These are phyloP conservation scores for Atherix ibis DNA, from an alignment of 2,888 invertebrate species.

Conservation along the genomic window DNA sequence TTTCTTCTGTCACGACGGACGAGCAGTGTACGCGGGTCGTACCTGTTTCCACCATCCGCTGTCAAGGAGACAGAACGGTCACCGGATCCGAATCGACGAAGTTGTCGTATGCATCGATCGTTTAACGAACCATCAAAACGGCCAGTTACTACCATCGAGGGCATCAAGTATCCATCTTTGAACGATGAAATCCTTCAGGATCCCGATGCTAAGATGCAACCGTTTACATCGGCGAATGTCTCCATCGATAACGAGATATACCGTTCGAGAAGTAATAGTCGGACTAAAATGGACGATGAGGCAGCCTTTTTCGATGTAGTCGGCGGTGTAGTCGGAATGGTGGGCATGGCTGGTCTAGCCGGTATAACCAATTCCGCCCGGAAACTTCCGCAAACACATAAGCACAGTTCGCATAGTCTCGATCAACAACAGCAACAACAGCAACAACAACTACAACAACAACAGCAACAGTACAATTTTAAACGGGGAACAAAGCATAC, in stretches of 20 bases:
- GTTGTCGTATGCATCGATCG: slow-evolving; percentile 31
- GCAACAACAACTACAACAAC: no score
- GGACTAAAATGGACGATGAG: slow-evolving; percentile 26
- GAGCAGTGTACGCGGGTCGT: slow-evolving; percentile 29
- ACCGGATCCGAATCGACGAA: slow-evolving; percentile 29
- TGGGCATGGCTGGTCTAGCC: slow-evolving; percentile 14
- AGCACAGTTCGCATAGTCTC: slow-evolving; percentile 31
- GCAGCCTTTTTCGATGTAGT: slow-evolving; percentile 23
- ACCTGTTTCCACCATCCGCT: slow-evolving; percentile 20
- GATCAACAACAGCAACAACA: slow-evolving; percentile 26
- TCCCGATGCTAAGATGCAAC: slow-evolving; percentile 16
- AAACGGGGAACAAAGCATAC: slow-evolving; percentile 30
- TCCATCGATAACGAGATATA: slow-evolving; percentile 28
- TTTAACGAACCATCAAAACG: slow-evolving; percentile 27
- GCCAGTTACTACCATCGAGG: slow-evolving; percentile 20
- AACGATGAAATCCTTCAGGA: slow-evolving; percentile 30
- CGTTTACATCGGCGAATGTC: slow-evolving; percentile 24
- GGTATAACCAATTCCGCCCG: slow-evolving; percentile 14
- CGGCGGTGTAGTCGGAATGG: slow-evolving; percentile 1
- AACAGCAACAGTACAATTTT: slow-evolving; percentile 26
- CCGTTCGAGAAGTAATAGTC: slow-evolving; percentile 29
- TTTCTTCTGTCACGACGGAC: slow-evolving; percentile 20
- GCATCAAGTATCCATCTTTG: slow-evolving; percentile 29
- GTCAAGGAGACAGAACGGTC: slow-evolving; percentile 19
- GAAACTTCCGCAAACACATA: slow-evolving; percentile 24